Evolutionary conservation across 2,113 vertebrate species (phyloP), one percentile per base, ranked within the genome.

Genomic region (Ascaphus truei): DNA sequence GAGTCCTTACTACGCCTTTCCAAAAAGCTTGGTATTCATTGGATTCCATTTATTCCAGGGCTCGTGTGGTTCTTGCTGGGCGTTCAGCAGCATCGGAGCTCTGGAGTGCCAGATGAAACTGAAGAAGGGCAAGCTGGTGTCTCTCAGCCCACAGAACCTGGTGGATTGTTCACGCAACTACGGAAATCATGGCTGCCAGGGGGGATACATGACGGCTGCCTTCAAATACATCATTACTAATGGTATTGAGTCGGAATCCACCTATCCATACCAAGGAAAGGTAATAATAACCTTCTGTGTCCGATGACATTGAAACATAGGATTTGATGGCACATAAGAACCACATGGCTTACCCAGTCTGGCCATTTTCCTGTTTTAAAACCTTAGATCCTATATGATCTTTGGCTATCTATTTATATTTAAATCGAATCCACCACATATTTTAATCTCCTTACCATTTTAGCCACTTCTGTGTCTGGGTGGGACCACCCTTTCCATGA

Each of bases 91-190:
- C 5, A 86, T 56, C 0, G 91, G 89, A 22, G 85, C 91, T 31
- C 75, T 93, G 47, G 91, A 93, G 74, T 90, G 89, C 16, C 91
- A 89, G 79, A 53, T 87, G 12, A 88, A 78, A 72, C 85, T 72
- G 75, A 88, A 18, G 0, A 88, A 79, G 0, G 88, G 89, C 43
- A 83, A 75, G 8, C 77, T 91, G 48, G 48, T 85, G 8, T 81
- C 88, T 27, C 83, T 93, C n/a, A 91, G 91, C 68, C 80, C 88
- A 1, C 91, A 93, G 39, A 90, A 93, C 75, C 80, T 93, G 69
- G 83, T 93, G 69, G 91, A 93, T 71, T 92, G 91, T 43, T 86
- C 89, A 0, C 0, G 36, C 3, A 81, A 75, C 3, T 89, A 89
- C 4, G 90, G 90, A 0, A 92, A 90, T 74, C 5, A 61, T 0